Evolutionary conservation across 2,888 invertebrate species (phyloP).

Genomic region (Hedychridium roseum): DNA sequence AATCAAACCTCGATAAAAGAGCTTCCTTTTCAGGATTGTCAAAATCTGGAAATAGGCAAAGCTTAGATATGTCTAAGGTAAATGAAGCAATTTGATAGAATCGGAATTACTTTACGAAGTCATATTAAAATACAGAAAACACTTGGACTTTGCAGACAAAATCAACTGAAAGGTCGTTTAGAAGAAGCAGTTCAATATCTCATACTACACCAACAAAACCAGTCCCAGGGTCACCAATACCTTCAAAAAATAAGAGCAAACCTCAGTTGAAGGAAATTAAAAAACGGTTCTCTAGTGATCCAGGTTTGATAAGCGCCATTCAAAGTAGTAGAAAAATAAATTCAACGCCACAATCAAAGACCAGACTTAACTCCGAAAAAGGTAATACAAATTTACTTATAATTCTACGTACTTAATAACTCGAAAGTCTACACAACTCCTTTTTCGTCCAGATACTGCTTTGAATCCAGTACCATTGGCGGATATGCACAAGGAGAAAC

Average conservation of each 20-base stretch:
- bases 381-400: no score
- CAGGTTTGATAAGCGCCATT: conserved; percentile 20
- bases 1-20: no score
- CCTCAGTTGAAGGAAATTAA: conserved; percentile 30
- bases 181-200: conserved; percentile 36
- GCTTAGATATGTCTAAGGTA: no score
- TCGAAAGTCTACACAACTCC: no score
- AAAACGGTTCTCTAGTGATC: conserved; percentile 47
- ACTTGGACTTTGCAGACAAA: conserved; percentile 21
- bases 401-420: no score
- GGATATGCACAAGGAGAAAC: conserved; percentile 28
- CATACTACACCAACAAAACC: conserved; percentile 17
- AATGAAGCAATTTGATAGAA: no score
- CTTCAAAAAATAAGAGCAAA: conserved; percentile 21
- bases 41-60: no score
- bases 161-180: conserved; percentile 20
- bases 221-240: conserved; percentile 11
- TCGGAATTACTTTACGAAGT: no score
- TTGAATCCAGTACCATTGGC: not conserved
- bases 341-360: not conserved
- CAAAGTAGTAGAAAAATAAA: conserved; percentile 24
- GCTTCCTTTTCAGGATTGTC: no score
- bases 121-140: no score
- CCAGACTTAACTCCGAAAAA: conserved; percentile 6
- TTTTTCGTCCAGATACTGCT: no score